Base-by-base conservation (phyloP, 2,797 vertebrate genomes). In the Eulemur rubriventer region DNA sequence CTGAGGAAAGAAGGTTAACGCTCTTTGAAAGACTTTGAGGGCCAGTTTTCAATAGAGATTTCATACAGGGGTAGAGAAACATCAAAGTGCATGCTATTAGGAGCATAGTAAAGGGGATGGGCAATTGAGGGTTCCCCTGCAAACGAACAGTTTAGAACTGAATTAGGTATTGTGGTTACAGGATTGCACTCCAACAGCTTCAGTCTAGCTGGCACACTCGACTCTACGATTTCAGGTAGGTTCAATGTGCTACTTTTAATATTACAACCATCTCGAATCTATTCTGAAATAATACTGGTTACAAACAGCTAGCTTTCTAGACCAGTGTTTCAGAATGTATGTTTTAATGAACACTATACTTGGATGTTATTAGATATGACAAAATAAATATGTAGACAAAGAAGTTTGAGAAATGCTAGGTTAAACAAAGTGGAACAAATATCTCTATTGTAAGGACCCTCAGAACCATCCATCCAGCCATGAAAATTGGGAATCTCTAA, bases 11-110 rank as follows among this genome's bases (percentile, higher is more conserved):
- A 95, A 97, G 96, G 96, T 96, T 97, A 96, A 95, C 9, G 12
- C n/a, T 90, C 85, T 96, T 89, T 94, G 78, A 93, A 97, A 96
- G 88, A 91, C 70, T 96, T 95, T 67, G 92, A 86, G 50, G 85
- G 65, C 84, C 87, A 84, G 88, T 93, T 85, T 89, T 65, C 92
- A 72, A 90, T 17, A 88, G 80, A 95, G 94, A 96, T 93, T 82
- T 91, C 80, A 96, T 38, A 30, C 22, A 41, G 43, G 91, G 72
- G 35, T 59, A 93, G 61, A 93, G 83, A 90, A 83, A 94, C 73
- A 46, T 6, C 33, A 28, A 88, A 41, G 91, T 35, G 24, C 24
- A 41, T 1, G 18, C 50, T 89, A 80, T 67, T 7, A 52, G 57
- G 22, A 65, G 41, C 70, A 24, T 0, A 26, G 87, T 30, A 63